Evolutionary conservation across 2,797 vertebrate genomes (phyloP), one percentile per base, ranked within the genome.

Genomic region (Semaprochilodus insignis): DNA sequence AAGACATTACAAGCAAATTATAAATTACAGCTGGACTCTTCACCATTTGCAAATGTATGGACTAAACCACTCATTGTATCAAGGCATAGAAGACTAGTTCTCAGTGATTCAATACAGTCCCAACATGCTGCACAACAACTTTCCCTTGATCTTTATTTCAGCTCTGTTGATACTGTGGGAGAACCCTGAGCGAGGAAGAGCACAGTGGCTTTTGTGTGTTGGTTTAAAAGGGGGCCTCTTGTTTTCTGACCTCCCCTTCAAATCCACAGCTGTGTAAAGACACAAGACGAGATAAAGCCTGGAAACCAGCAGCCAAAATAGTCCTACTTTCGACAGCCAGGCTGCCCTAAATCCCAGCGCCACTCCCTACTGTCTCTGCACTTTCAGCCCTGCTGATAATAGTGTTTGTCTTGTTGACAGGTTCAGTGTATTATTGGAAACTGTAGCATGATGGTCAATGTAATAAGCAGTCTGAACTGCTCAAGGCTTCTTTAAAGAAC

Each of bases 231-330:
- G 11, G 48, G 54, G 51, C 54, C 19, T 4, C 57, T 76, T 71
- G 65, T 63, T 44, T 70, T 51, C 31, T 65, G 78, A 31, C 16
- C 25, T 74, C 44, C 63, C 19, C 73, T 74, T 21, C 25, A 67
- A 19, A 74, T n/a, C 40, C 52, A 59, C 75, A 81, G 65, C 72
- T 74, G 66, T 48, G 80, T 70, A 70, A 57, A 82, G 57, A 74
- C 70, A 76, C 27, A 60, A 36, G 25, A 1, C 4, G 2, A 55
- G 70, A 83, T 71, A 66, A 76, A 75, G n/a, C n/a, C 55, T 76
- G 25, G 31, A 87, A 79, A 85, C 21, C 48, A 75, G 44, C 23
- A 23, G 51, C 34, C 40, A 59, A 75, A 75, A 81, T 54, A 71
- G 75, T 21, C 55, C 19, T 4, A 55, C n/a, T 44, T 74, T 57